A percentile compares a stretch with the other conserved stretches of the same genome.
Conservation (phyloP, 2,888 invertebrate genomes). For the Spilosoma lubricipeda region DNA sequence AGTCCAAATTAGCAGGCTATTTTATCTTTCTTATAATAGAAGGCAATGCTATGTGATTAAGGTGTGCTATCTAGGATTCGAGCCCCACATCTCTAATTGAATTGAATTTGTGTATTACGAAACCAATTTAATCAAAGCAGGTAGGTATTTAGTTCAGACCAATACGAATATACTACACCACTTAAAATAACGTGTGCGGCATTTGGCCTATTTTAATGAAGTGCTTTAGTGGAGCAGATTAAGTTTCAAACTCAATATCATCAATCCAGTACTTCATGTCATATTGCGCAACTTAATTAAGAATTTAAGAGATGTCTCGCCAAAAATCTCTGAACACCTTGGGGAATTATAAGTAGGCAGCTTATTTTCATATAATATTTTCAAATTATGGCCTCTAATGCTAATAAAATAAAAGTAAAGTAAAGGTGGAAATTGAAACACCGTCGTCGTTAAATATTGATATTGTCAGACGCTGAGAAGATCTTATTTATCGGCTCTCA, state of each 20-base stretch:
- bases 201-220: neutral
- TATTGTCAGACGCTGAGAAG: conserved; percentile 24
- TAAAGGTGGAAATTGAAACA: conserved; percentile 21
- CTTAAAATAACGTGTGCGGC: neutral
- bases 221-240: neutral
- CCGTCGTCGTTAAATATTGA: conserved; percentile 25
- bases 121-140: neutral
- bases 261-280: neutral
- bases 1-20: neutral
- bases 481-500: conserved; percentile 26
- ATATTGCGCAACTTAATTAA: neutral
- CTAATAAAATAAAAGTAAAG: conserved; percentile 17
- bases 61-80: neutral
- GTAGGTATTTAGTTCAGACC: neutral
- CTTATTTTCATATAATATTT: conserved; percentile 12
- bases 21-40: neutral
- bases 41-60: neutral
- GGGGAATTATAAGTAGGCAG: neutral
- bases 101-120: neutral
- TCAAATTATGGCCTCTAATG: conserved; percentile 12
- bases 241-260: neutral
- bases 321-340: neutral
- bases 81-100: neutral
- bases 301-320: neutral
- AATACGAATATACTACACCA: neutral